A percentile compares a stretch with the other conserved stretches of the same genome.
These are phyloP conservation scores for Syngnathoides biaculeatus DNA, from an alignment of 2,113 vertebrate species.

Conservation along the genomic window DNA sequence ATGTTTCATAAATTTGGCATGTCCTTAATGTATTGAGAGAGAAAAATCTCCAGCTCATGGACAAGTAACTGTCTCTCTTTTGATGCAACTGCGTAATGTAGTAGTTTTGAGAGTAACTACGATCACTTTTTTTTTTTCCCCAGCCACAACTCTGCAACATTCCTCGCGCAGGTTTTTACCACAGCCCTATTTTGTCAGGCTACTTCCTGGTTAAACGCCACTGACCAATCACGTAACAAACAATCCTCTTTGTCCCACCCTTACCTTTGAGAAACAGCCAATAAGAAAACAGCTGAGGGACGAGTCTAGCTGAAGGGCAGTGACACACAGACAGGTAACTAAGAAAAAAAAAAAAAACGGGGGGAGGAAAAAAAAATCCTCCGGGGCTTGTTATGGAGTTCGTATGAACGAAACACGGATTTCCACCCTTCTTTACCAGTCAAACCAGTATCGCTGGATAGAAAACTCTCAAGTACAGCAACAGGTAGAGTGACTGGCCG, in stretches of 20 bases:
- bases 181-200: not conserved
- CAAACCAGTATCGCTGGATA: constrained; percentile 83
- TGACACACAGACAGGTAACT: constrained; percentile 84
- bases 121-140: not conserved
- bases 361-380: constrained; percentile 31
- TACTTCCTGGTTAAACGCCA: constrained; percentile 58
- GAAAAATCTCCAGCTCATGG: no score
- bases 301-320: constrained; percentile 72
- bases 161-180: constrained; percentile 14
- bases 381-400: constrained; percentile 82
- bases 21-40: not conserved
- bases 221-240: constrained; percentile 61
- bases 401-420: constrained; percentile 79
- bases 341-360: constrained; percentile 46
- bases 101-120: not conserved
- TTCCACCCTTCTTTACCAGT: constrained; percentile 78
- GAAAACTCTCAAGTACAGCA: constrained; percentile 73
- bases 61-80: no score
- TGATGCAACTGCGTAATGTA: not conserved
- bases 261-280: constrained; percentile 81
- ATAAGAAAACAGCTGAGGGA: constrained; percentile 56
- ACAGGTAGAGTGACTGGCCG: constrained; percentile 82
- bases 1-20: not conserved
- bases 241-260: constrained; percentile 69
- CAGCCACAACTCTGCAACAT: not conserved